phyloP scores from a whole-genome alignment of 2,888 invertebrate species.

The Epinotia bilunana region DNA sequence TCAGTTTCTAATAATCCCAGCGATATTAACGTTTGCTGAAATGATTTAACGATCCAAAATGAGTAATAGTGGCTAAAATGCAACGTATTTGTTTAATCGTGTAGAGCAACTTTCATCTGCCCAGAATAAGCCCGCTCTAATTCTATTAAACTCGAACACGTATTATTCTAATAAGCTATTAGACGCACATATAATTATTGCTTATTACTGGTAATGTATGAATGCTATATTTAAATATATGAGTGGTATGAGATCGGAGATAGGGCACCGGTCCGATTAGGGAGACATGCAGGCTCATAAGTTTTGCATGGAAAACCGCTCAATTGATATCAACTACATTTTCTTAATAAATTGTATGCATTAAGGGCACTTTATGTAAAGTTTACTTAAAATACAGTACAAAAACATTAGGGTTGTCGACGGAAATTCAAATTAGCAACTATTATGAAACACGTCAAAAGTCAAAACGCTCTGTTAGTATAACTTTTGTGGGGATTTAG shows the following conservation, averaged over 20 bases:
- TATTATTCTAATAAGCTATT: slow-evolving; percentile 62
- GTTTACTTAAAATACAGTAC: background rate
- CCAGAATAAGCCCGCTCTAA: slow-evolving; percentile 54
- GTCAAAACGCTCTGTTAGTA: too few species aligned
- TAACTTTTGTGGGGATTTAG: too few species aligned
- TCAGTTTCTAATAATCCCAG: too few species aligned
- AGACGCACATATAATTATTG: slow-evolving; percentile 64
- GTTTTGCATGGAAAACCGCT: slow-evolving; percentile 38
- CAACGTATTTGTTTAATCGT: background rate
- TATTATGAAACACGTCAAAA: too few species aligned
- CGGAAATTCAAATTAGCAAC: too few species aligned
- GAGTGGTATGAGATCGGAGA: slow-evolving; percentile 46
- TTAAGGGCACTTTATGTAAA: background rate
- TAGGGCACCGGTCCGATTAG: slow-evolving; percentile 35
- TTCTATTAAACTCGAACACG: slow-evolving; percentile 59
- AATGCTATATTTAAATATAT: slow-evolving; percentile 54
- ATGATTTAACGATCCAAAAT: too few species aligned
- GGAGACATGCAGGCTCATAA: slow-evolving; percentile 24
- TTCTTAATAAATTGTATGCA: slow-evolving; percentile 29
- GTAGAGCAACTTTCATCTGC: slow-evolving; percentile 16
- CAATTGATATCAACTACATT: slow-evolving; percentile 27
- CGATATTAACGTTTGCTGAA: too few species aligned
- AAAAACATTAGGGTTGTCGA: too few species aligned
- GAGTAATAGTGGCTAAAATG: too few species aligned
- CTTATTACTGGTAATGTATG: slow-evolving; percentile 64